Evolutionary conservation across 1,140 invertebrate species (phyloP).

Genomic region (Notospermus geniculatus): DNA sequence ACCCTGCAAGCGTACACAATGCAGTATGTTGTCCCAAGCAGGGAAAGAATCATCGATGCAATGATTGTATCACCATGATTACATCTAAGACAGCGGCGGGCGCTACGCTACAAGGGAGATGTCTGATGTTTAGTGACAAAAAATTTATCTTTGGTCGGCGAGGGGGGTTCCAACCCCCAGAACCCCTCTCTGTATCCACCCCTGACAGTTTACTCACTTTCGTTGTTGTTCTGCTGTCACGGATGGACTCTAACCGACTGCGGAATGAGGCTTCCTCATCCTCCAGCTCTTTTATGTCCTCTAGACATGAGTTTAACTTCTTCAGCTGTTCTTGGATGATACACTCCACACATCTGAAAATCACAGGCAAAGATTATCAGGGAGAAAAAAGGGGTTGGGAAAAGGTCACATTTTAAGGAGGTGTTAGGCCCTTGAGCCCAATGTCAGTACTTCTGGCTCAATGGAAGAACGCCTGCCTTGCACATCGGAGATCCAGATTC

Average conservation of each 20-base stretch:
- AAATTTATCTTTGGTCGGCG: too few species aligned
- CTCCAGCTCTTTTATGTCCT: constrained; percentile 85
- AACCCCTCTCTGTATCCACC: too few species aligned
- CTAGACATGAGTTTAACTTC: constrained; percentile 75
- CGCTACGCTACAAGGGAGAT: too few species aligned
- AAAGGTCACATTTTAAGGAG: neutral
- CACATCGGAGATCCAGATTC: neutral
- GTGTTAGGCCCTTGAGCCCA: too few species aligned
- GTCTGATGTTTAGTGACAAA: too few species aligned
- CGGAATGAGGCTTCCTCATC: constrained; percentile 45
- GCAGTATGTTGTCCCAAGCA: too few species aligned
- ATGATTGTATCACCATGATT: too few species aligned
- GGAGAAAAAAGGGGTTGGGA: neutral
- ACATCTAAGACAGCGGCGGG: too few species aligned
- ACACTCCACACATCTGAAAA: constrained; percentile 75
- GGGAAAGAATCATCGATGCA: too few species aligned
- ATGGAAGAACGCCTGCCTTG: neutral
- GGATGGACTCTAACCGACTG: constrained; percentile 38
- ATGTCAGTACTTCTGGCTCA: too few species aligned
- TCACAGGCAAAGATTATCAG: constrained; percentile 12
- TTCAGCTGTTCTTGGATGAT: constrained; percentile 77
- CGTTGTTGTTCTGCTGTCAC: constrained; percentile 34
- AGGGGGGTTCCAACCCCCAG: too few species aligned
- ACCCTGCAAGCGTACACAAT: too few species aligned
- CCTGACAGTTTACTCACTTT: constrained; percentile 30